phyloP scores from a whole-genome alignment of 2,888 invertebrate species.

The Cepaea hortensis region DNA sequence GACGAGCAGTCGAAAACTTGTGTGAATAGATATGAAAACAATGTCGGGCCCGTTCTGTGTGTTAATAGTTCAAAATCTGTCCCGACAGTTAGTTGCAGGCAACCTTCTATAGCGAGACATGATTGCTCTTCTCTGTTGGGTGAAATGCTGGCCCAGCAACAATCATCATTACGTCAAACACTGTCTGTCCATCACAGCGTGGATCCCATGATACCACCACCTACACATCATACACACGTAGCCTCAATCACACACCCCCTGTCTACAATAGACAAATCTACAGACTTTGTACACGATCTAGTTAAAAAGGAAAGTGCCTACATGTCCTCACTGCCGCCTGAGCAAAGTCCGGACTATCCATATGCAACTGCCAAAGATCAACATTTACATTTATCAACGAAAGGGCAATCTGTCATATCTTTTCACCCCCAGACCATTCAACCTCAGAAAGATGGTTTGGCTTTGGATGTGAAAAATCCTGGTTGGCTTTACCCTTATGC shows the following conservation, averaged over 20 bases:
- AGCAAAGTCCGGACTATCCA: neutral
- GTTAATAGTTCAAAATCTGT: neutral
- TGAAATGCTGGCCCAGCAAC: conserved; percentile 16
- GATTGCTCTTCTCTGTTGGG: conserved; percentile 20
- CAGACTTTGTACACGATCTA: neutral
- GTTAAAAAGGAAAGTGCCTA: neutral
- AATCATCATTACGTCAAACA: neutral
- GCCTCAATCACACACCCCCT: neutral
- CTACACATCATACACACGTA: neutral
- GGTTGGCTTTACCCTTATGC: neutral
- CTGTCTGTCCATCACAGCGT: too few species aligned
- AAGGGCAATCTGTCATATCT: too few species aligned
- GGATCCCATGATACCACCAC: neutral
- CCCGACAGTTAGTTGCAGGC: neutral
- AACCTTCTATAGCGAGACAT: neutral
- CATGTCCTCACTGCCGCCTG: neutral
- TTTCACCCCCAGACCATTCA: neutral
- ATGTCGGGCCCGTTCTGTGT: neutral
- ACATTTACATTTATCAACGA: too few species aligned
- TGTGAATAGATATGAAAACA: neutral
- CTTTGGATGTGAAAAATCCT: neutral
- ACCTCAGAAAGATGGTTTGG: neutral
- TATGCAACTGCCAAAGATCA: neutral
- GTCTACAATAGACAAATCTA: too few species aligned
- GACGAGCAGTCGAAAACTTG: neutral